phyloP scores from a whole-genome alignment of 2,797 vertebrate genomes.

The Oceanodroma leucorhoa region DNA sequence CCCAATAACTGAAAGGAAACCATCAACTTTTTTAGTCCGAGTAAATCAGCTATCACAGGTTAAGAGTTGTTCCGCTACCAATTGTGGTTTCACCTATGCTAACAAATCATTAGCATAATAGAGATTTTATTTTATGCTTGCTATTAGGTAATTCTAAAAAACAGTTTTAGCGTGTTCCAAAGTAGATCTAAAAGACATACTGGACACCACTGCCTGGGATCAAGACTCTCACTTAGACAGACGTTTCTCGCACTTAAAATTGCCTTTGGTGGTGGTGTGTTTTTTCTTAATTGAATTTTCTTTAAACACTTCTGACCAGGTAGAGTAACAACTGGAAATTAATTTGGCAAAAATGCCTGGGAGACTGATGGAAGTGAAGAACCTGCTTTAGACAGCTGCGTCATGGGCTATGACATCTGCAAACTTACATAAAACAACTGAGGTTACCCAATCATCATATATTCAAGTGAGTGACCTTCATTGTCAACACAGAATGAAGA shows the following conservation, averaged over 20 bases:
- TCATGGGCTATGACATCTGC: background rate
- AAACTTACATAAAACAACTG: background rate
- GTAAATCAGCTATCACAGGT: background rate
- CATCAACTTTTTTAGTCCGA: background rate
- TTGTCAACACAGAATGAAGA: conserved; percentile 48
- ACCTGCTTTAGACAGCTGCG: background rate
- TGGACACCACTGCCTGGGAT: background rate
- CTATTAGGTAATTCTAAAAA: background rate
- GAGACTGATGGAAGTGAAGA: background rate
- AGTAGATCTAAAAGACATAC: background rate
- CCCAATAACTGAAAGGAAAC: background rate
- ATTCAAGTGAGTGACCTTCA: background rate
- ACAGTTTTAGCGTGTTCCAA: background rate
- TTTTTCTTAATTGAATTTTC: background rate
- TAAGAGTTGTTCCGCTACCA: background rate
- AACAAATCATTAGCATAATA: background rate
- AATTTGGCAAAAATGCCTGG: accelerated
- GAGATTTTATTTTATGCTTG: background rate
- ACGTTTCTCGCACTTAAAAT: background rate
- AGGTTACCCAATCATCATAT: background rate
- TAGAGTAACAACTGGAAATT: background rate
- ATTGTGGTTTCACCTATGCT: background rate
- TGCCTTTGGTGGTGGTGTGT: accelerated
- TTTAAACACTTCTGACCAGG: background rate
- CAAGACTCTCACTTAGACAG: background rate